Evolutionary conservation across 2,113 vertebrate species (phyloP).

Genomic region (Xenotilapia caudafasciata): DNA sequence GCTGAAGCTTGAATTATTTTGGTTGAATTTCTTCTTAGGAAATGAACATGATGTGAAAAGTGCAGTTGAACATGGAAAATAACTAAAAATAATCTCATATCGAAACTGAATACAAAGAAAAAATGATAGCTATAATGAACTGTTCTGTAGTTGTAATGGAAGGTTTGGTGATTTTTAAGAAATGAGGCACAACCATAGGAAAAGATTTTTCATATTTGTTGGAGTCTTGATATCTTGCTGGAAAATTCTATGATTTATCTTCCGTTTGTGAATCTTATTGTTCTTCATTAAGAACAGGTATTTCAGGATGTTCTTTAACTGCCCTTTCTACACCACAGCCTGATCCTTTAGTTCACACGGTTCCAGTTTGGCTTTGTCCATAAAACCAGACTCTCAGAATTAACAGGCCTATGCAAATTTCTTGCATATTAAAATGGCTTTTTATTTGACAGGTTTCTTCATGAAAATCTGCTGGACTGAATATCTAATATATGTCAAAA

Average conservation of each 20-base stretch:
- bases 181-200: not conserved
- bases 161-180: not conserved
- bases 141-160: not conserved
- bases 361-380: not conserved
- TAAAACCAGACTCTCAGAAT: not conserved
- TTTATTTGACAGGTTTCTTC: not conserved
- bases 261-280: not conserved
- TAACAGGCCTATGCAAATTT: not conserved
- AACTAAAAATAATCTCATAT: not conserved
- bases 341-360: not conserved
- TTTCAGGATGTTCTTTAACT: not conserved
- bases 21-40: not conserved
- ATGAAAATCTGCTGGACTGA: not conserved
- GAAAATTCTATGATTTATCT: not conserved
- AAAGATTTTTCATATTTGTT: not conserved
- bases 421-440: not conserved
- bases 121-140: not conserved
- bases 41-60: not conserved
- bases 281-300: not conserved
- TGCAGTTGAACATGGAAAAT: not conserved
- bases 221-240: not conserved
- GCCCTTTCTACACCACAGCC: not conserved
- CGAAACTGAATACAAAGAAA: not conserved
- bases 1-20: not conserved
- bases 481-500: not conserved